Conservation (phyloP, 2,113 vertebrate species). For the Felis chaus region DNA sequence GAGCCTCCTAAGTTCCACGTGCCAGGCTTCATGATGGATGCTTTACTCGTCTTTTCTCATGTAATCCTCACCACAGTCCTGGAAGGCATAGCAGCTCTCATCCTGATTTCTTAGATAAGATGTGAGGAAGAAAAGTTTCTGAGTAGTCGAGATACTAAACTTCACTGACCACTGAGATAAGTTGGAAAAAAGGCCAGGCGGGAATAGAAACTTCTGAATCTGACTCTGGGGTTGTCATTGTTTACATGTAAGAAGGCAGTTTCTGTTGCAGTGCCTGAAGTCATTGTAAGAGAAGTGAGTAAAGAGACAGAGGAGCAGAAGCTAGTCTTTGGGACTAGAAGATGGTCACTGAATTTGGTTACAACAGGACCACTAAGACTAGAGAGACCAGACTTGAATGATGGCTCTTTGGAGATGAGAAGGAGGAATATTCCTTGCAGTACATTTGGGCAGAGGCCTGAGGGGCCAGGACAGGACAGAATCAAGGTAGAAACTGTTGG, state of each 20-base stretch:
- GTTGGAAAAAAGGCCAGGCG: background rate
- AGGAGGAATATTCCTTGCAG: background rate
- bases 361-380: background rate
- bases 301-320: background rate
- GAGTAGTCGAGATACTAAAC: background rate
- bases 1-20: background rate
- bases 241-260: background rate
- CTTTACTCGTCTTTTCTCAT: background rate
- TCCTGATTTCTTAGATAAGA: background rate
- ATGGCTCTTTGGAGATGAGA: background rate
- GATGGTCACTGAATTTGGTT: background rate
- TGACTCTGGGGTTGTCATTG: background rate
- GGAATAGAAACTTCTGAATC: background rate
- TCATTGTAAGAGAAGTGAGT: background rate
- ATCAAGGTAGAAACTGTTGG: background rate
- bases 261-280: background rate
- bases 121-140: background rate
- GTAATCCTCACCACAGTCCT: background rate
- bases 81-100: background rate
- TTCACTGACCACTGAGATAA: background rate
- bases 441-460: background rate
- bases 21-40: background rate
- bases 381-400: background rate
- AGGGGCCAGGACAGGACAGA: background rate
- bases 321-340: background rate